These are phyloP conservation scores for Trachelus iudaicus DNA, from an alignment of 2,888 invertebrate genomes.

Conservation along the genomic window DNA sequence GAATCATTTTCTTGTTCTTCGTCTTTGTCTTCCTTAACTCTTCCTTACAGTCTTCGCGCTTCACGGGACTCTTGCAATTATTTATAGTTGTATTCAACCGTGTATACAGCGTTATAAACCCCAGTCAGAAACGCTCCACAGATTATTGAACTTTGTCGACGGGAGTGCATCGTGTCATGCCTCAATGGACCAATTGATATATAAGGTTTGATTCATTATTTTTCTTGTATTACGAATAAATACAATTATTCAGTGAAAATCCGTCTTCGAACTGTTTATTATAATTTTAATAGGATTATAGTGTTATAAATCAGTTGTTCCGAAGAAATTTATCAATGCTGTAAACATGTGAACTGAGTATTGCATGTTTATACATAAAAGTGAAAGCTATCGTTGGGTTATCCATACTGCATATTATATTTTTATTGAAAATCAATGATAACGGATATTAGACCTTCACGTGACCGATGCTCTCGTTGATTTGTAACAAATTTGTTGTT, in stretches of 20 bases:
- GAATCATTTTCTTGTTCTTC: neutral
- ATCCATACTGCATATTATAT: neutral
- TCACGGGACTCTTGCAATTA: neutral
- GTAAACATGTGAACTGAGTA: neutral
- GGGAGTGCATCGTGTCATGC: neutral
- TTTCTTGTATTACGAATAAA: neutral
- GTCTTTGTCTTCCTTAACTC: neutral
- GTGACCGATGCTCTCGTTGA: neutral
- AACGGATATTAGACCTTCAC: neutral
- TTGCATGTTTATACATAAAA: neutral
- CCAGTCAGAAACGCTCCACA: neutral
- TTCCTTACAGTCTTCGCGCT: neutral
- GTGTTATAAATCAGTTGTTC: neutral
- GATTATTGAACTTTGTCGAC: neutral
- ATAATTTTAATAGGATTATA: neutral
- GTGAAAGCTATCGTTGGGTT: neutral
- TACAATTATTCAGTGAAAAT: neutral
- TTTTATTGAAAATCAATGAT: neutral
- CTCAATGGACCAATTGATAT: neutral
- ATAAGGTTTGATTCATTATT: neutral
- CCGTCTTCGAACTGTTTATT: neutral
- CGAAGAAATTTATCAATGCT: neutral
- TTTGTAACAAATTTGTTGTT: neutral
- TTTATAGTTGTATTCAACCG: neutral
- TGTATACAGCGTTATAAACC: neutral